These are phyloP conservation scores for Helobdella robusta DNA, from an alignment of 2,888 invertebrate genomes.

Conservation along the genomic window DNA sequence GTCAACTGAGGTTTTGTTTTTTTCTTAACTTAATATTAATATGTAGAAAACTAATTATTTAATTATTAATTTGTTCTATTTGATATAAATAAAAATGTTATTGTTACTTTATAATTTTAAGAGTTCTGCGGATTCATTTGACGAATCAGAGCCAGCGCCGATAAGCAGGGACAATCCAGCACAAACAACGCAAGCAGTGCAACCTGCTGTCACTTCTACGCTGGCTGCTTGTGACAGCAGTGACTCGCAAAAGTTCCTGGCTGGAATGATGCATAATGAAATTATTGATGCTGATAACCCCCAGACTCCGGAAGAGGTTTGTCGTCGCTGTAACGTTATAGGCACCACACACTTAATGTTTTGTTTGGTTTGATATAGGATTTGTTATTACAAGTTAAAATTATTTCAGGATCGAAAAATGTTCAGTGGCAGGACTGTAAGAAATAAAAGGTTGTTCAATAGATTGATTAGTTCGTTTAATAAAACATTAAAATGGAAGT, in stretches of 20 bases:
- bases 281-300: slow-evolving; percentile 46
- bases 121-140: slow-evolving; percentile 10
- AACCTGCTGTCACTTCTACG: not conserved
- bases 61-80: not conserved
- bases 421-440: slow-evolving; percentile 46
- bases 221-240: not conserved
- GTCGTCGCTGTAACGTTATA: not conserved
- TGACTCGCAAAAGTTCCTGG: slow-evolving; percentile 25
- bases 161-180: not conserved
- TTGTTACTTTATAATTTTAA: not conserved
- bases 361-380: slow-evolving; percentile 2
- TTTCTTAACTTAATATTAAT: not conserved
- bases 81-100: not conserved
- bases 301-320: slow-evolving; percentile 38
- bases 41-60: not conserved
- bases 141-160: slow-evolving; percentile 9
- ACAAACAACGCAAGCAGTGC: not conserved
- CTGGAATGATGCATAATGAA: slow-evolving; percentile 53
- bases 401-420: slow-evolving; percentile 32
- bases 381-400: not conserved
- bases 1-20: slow-evolving; percentile 54
- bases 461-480: too few species aligned
- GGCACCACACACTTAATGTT: too few species aligned
- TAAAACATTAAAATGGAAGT: not conserved
- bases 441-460: slow-evolving; percentile 55